phyloP scores from a whole-genome alignment of 35 echinoderm and acorn worm species.

The Anneissia japonica region DNA sequence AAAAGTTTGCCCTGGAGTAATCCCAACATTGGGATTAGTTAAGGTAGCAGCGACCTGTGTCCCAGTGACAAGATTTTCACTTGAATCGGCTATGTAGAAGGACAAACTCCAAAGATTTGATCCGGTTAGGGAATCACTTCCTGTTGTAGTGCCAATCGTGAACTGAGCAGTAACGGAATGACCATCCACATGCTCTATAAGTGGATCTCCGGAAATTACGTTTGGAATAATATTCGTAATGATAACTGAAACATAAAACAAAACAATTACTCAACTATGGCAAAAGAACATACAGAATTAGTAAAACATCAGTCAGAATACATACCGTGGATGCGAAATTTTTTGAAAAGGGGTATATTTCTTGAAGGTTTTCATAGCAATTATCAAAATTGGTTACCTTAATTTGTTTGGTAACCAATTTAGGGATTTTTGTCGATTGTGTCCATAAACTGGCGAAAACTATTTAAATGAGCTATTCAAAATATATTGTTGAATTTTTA shows the following conservation, averaged over 20 bases:
- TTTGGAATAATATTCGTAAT: neutral
- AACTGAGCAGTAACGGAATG: neutral
- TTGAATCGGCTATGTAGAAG: neutral
- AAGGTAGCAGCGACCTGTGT: neutral
- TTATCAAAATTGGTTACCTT: too few species aligned
- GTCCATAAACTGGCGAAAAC: too few species aligned
- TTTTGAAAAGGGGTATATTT: too few species aligned
- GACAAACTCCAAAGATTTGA: neutral
- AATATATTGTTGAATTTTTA: too few species aligned
- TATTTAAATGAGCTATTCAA: too few species aligned
- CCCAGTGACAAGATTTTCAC: neutral
- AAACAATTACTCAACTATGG: too few species aligned
- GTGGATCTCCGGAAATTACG: neutral
- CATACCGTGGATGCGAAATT: too few species aligned
- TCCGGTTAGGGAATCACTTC: neutral
- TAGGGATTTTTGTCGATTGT: too few species aligned
- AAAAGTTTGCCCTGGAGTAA: neutral
- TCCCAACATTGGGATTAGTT: neutral
- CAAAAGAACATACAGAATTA: too few species aligned
- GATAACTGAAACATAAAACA: neutral
- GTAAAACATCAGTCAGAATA: too few species aligned
- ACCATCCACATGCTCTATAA: neutral
- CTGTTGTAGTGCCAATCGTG: neutral
- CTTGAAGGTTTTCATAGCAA: too few species aligned
- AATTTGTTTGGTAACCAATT: too few species aligned